These are phyloP conservation scores for Hydrotaea cyrtoneurina DNA, from an alignment of 2,888 invertebrate species.

Conservation along the genomic window DNA sequence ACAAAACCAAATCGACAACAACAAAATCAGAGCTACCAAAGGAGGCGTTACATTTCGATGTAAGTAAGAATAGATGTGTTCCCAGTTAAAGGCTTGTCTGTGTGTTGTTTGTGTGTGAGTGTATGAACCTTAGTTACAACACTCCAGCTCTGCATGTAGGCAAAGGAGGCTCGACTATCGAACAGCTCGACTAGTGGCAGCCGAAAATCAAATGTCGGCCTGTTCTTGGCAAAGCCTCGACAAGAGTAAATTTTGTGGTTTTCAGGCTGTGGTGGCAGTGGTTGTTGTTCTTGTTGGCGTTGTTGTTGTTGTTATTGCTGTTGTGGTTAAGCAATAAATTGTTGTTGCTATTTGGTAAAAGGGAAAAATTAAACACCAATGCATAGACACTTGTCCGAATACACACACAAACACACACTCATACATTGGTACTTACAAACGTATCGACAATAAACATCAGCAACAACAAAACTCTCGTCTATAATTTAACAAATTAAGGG, in stretches of 20 bases:
- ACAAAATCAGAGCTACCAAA: neutral
- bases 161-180: too few species aligned
- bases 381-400: neutral
- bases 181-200: too few species aligned
- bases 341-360: neutral
- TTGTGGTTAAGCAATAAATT: neutral
- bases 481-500: conserved; percentile 21
- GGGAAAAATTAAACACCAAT: neutral
- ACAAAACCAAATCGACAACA: neutral
- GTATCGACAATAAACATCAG: neutral
- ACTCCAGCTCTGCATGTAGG: too few species aligned
- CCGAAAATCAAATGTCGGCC: neutral
- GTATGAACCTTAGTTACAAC: too few species aligned
- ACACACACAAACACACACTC: neutral
- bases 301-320: neutral
- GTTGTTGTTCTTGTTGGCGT: neutral
- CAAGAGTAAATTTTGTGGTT: conserved; percentile 17
- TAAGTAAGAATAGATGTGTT: neutral
- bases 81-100: neutral
- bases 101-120: too few species aligned
- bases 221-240: neutral
- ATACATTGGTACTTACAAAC: neutral
- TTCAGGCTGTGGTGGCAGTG: neutral
- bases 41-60: neutral
- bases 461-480: neutral